These are phyloP conservation scores for Melanogrammus aeglefinus DNA, from an alignment of 2,797 vertebrate genomes.

Conservation along the genomic window DNA sequence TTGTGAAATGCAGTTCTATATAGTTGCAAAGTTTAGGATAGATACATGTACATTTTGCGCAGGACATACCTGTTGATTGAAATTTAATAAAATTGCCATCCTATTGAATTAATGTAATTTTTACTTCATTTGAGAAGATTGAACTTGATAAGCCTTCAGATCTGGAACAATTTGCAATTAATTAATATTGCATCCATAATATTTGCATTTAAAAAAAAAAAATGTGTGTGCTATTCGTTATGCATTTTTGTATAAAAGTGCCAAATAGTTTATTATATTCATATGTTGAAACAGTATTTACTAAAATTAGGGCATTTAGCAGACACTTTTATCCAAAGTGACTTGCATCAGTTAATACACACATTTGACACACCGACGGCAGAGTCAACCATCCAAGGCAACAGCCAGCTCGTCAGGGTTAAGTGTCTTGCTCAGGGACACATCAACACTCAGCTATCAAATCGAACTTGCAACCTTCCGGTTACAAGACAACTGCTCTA, in stretches of 20 bases:
- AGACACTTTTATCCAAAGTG: too few species aligned
- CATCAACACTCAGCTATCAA: too few species aligned
- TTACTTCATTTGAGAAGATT: background rate
- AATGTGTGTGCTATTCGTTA: background rate
- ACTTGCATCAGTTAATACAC: too few species aligned
- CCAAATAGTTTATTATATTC: background rate
- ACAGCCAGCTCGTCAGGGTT: too few species aligned
- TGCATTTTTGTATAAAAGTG: background rate
- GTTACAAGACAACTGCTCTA: too few species aligned
- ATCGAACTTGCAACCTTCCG: too few species aligned
- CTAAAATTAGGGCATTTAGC: too few species aligned
- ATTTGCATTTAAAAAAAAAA: too few species aligned
- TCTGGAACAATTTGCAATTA: background rate
- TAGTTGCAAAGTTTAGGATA: conserved; percentile 1
- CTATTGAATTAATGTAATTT: background rate
- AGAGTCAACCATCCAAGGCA: too few species aligned
- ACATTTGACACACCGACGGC: too few species aligned
- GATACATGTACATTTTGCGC: background rate
- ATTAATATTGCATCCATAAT: background rate
- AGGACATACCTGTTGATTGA: background rate
- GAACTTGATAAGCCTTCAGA: background rate
- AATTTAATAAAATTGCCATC: background rate
- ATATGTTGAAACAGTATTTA: background rate
- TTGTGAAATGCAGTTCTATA: background rate
- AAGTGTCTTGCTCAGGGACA: too few species aligned